Evolutionary conservation across 2,888 invertebrate species (phyloP), one percentile per base, ranked within the genome.

Genomic region (Siphlonurus alternatus): DNA sequence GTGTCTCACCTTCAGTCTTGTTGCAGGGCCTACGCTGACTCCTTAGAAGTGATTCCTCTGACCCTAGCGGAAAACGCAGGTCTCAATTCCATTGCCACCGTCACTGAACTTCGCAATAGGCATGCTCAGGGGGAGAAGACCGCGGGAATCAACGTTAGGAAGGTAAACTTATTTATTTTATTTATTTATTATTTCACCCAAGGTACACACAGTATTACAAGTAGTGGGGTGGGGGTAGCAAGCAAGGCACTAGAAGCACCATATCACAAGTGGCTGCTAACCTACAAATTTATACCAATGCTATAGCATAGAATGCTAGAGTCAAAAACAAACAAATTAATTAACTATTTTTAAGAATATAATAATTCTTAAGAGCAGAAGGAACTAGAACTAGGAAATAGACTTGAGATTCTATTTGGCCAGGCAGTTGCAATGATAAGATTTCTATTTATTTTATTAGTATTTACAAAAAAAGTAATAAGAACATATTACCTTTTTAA

Each of bases 141-240:
- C 68, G 88, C 93, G 61, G 98, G 98, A 63, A 96, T 99, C 69
- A 98, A 98, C 79, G 97, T 98, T 66, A 85, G 97, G 62, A 92
- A 91, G 70, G 72, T 71, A 66, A 65, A 61, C 51, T 23, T 18
- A 3, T 38, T 25, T 25, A n/a, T 64, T 2, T 38, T 64, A 2
- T 25, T 18, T 64, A n/a, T n/a, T n/a, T n/a, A n/a, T n/a, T n/a
- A n/a, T n/a, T n/a, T n/a, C 1, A 2, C 19, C 18, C 2, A n/a
- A n/a, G n/a, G n/a, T n/a, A n/a, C n/a, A n/a, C n/a, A n/a, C n/a
- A n/a, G n/a, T n/a, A n/a, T n/a, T n/a, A n/a, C n/a, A n/a, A n/a
- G n/a, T n/a, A n/a, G n/a, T n/a, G n/a, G n/a, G n/a, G n/a, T n/a
- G n/a, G n/a, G n/a, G n/a, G n/a, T n/a, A n/a, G n/a, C n/a, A n/a